Conservation (phyloP, 1,140 invertebrate species). For the Drosophila littoralis region DNA sequence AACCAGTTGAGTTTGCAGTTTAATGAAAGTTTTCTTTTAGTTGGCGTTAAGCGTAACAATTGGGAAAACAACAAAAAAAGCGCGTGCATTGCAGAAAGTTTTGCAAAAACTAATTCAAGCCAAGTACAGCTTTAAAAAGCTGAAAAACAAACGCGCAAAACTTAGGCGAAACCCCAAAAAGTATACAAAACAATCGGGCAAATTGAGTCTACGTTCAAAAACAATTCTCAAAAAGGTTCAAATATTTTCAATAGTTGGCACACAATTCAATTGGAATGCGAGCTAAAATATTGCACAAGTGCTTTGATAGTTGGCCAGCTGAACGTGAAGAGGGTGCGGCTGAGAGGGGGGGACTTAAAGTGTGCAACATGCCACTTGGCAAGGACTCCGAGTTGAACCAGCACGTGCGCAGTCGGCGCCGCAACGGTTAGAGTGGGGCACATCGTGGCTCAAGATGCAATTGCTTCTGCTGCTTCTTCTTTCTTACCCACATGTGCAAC, state of each 20-base stretch:
- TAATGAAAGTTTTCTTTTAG: too few species aligned
- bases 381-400: not conserved
- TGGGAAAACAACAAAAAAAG: too few species aligned
- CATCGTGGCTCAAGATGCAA: conserved; percentile 23
- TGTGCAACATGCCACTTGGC: conserved; percentile 25
- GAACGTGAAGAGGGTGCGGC: not conserved
- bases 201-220: conserved; percentile 4
- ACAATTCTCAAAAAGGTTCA: conserved; percentile 2
- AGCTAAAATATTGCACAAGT: conserved; percentile 26
- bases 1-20: too few species aligned
- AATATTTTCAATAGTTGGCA: conserved; percentile 26
- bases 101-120: not conserved
- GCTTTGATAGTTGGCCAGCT: not conserved
- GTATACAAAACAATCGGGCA: not conserved
- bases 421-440: not conserved
- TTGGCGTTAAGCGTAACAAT: too few species aligned
- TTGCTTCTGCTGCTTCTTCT: not conserved
- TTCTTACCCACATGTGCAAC: conserved; percentile 31
- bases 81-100: not conserved
- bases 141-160: not conserved
- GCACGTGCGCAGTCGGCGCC: conserved; percentile 7
- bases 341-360: not conserved
- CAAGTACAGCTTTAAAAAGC: not conserved
- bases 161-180: not conserved
- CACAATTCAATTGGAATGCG: conserved; percentile 28